Conservation (phyloP, 2,888 invertebrate species). For the Campoplex capitator region DNA sequence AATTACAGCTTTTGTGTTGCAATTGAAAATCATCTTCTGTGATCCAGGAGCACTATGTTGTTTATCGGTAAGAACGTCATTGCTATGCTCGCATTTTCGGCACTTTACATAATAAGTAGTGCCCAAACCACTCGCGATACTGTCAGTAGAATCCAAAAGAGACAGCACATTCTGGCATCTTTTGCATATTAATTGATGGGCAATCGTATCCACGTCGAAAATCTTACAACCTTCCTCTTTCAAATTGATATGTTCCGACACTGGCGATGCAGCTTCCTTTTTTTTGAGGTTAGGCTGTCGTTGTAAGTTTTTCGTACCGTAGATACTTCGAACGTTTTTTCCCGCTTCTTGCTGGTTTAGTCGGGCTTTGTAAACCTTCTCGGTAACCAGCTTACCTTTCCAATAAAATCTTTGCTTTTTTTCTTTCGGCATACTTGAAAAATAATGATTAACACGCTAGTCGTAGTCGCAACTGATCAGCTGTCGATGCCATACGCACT, state of each 20-base stretch:
- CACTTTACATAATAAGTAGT: background rate
- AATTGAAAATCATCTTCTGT: background rate
- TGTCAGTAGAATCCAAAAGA: slow-evolving; percentile 13
- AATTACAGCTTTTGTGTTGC: background rate
- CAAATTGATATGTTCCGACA: background rate
- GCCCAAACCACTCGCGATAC: background rate
- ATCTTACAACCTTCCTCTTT: slow-evolving; percentile 4
- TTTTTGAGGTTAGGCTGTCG: background rate
- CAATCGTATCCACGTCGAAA: slow-evolving; percentile 12
- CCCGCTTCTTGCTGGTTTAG: background rate
- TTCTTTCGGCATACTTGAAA: slow-evolving; percentile 4
- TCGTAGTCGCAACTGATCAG: too few relatives aligned
- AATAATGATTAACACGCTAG: too few relatives aligned
- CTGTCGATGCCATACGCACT: too few relatives aligned
- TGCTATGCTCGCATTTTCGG: background rate
- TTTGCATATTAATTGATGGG: slow-evolving; percentile 7
- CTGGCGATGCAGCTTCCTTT: background rate
- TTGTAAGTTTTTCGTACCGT: background rate
- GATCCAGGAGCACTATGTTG: background rate
- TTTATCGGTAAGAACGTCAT: background rate
- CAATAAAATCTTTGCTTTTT: background rate
- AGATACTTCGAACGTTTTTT: slow-evolving; percentile 1
- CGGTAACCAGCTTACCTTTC: slow-evolving; percentile 15
- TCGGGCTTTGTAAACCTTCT: slow-evolving; percentile 3
- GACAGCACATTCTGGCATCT: slow-evolving; percentile 10